These are phyloP conservation scores for Coreius guichenoti DNA, from an alignment of 2,797 vertebrate species.

Conservation along the genomic window DNA sequence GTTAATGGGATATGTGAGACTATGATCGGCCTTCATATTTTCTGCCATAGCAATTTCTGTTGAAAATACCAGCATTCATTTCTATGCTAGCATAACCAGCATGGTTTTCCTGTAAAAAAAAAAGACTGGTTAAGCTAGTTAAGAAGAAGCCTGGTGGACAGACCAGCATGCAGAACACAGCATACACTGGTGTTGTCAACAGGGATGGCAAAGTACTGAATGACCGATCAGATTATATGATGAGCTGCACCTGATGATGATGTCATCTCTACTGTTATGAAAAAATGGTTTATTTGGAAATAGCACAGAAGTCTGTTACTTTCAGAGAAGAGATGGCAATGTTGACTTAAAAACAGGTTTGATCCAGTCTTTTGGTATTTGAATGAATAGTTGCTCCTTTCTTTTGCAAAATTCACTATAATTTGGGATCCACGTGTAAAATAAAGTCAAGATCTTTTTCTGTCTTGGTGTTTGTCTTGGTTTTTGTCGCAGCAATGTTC, in stretches of 20 bases:
- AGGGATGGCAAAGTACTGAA: not conserved
- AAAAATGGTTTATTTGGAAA: conserved; percentile 17
- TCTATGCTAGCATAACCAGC: conserved; percentile 2
- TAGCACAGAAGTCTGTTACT: conserved; percentile 9
- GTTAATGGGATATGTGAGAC: conserved; percentile 62
- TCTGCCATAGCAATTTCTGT: conserved; percentile 8
- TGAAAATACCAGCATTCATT: not conserved
- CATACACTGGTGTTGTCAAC: not conserved
- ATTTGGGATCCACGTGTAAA: conserved; percentile 63
- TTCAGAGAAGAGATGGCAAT: conserved; percentile 19
- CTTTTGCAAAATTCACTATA: conserved; percentile 63
- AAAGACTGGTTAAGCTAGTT: not conserved
- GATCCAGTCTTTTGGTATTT: conserved; percentile 38
- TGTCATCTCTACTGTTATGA: conserved; percentile 49
- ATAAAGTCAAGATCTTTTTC: conserved; percentile 57
- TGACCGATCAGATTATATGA: not conserved
- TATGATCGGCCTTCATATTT: conserved; percentile 59
- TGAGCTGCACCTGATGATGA: conserved; percentile 35
- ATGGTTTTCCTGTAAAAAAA: not conserved
- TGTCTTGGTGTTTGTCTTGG: conserved; percentile 15
- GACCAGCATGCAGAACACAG: conserved; percentile 6
- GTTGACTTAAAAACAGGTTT: conserved; percentile 32
- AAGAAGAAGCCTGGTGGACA: not conserved
- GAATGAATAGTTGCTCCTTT: conserved; percentile 49
- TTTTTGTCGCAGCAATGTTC: not conserved